Evolutionary conservation across 2,797 vertebrate genomes (phyloP), one percentile per base, ranked within the genome.

Genomic region (Typhlichthys subterraneus): DNA sequence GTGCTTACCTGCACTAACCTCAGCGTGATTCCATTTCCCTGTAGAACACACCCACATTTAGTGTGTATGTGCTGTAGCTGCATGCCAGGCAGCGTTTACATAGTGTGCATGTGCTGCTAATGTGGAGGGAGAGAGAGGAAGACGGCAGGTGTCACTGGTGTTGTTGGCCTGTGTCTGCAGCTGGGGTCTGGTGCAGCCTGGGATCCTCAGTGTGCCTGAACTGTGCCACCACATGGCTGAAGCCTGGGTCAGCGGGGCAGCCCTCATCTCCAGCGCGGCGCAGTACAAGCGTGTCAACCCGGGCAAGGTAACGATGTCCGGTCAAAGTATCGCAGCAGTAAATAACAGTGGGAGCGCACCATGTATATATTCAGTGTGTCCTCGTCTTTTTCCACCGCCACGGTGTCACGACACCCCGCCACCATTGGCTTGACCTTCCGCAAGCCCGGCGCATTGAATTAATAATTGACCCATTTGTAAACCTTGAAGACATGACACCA

Each of bases 141-240:
- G 12, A 29, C n/a, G 11, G 12, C 8, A n/a, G 1, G 53, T 1
- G 8, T 15, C 66, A 31, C 61, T 57, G 0, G 51, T 66, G 1
- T 31, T 57, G 1, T 54, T 53, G 8, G 79, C 1, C 70, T 55
- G 0, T 63, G 17, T 73, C 1, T 77, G 2, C 80, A 99, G 97
- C 81, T 99, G 97, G 97, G 97, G 95, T 60, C 93, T 96, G 2
- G 95, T 99, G 80, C 97, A 98, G 87, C 97, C 97, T 12, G 95
- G 88, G 69, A 84, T 96, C 60, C 92, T 99, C 5, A 97, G 97
- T n/a, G 93, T 98, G 51, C 97, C 97, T 7, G 97, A 99, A 81
- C 90, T 99, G 75, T 97, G 95, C 62, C 95, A 96, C 76, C 94
- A 96, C 81, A 77, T 97, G 57, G 96, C 97, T 51, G 96, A 98